These are phyloP conservation scores for Buphagus erythrorhynchus DNA, from an alignment of 2,797 vertebrate species.

Conservation along the genomic window DNA sequence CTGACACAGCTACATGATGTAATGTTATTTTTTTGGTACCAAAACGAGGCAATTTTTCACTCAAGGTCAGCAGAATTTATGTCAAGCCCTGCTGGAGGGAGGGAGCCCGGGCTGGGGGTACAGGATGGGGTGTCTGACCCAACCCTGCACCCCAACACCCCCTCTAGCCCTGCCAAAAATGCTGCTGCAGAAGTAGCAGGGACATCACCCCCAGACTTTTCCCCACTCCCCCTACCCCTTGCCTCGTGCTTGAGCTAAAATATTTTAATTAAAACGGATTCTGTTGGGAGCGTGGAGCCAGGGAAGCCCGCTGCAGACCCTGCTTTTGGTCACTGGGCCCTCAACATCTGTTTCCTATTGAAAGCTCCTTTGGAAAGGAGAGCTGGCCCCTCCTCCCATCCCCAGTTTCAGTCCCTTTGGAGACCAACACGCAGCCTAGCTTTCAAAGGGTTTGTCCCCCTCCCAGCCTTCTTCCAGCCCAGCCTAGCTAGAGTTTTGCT, in stretches of 20 bases:
- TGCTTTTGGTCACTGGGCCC: constrained; percentile 40
- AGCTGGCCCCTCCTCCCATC: constrained; percentile 45
- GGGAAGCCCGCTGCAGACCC: constrained; percentile 45
- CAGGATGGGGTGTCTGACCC: neutral
- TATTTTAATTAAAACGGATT: constrained; percentile 45
- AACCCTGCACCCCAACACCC: fast-evolving
- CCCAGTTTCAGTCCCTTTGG: constrained; percentile 46
- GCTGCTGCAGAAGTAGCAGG: neutral
- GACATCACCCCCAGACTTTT: neutral
- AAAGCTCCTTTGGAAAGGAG: constrained; percentile 56
- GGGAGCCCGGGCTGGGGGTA: constrained; percentile 72
- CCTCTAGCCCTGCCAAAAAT: neutral
- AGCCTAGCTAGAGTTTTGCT: neutral
- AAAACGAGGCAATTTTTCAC: constrained; percentile 82
- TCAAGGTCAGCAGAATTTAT: constrained; percentile 80
- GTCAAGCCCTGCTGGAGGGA: constrained; percentile 75
- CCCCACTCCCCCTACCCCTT: neutral
- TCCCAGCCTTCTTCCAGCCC: neutral
- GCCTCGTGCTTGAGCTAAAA: neutral
- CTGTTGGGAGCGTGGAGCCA: neutral
- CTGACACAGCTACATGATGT: constrained; percentile 85
- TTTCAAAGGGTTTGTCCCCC: constrained; percentile 9
- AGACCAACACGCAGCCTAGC: neutral
- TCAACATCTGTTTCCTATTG: constrained; percentile 76
- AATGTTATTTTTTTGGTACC: constrained; percentile 88